A percentile compares a stretch with the other conserved stretches of the same genome.
These are phyloP conservation scores for Vicugna pacos DNA, from an alignment of 2,113 vertebrate species.

Conservation along the genomic window DNA sequence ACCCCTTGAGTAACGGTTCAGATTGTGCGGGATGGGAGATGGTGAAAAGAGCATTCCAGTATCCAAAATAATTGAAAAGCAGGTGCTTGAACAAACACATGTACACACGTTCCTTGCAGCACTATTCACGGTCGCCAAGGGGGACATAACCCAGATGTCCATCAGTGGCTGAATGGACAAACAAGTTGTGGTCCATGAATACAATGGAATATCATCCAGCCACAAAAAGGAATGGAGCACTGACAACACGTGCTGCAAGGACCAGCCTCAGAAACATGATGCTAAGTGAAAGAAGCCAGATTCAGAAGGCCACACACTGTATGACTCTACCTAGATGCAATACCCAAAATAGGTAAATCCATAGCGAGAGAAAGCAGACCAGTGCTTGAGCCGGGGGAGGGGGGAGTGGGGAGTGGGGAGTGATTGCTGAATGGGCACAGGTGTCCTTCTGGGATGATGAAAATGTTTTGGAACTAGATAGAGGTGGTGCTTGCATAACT, in stretches of 20 bases:
- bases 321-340: accelerated
- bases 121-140: neutral
- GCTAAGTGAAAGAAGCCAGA: neutral
- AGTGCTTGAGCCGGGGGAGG: neutral
- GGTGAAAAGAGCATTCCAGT: neutral
- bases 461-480: neutral
- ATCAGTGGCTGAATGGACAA: neutral
- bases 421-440: neutral
- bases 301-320: neutral
- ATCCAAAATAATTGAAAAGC: neutral
- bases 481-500: neutral
- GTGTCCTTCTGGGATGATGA: neutral
- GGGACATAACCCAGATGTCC: neutral
- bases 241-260: accelerated
- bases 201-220: neutral
- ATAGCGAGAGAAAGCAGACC: neutral
- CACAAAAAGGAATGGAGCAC: neutral
- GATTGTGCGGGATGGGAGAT: neutral
- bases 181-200: too few relatives aligned
- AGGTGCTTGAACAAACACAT: neutral
- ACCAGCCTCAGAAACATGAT: neutral
- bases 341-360: neutral
- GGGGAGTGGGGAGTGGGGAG: accelerated
- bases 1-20: neutral
- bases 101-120: neutral